These are phyloP conservation scores for Rhopilema esculentum DNA, from an alignment of 30 jellyfish, hydroid and myxozoan species.

Conservation along the genomic window DNA sequence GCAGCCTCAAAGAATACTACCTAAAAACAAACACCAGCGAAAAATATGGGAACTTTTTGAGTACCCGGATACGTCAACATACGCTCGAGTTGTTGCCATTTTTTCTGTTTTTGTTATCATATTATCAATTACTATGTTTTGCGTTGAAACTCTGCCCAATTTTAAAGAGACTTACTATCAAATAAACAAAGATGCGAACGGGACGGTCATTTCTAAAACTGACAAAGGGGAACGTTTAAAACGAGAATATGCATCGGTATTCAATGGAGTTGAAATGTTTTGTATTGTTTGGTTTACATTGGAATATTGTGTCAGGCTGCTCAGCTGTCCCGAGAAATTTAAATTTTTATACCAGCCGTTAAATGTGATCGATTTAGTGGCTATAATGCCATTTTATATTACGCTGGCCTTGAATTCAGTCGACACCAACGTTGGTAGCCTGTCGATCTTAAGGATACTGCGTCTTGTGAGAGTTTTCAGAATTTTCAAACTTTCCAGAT, in stretches of 20 bases:
- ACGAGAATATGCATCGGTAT: constrained; percentile 56
- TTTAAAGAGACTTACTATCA: constrained; percentile 72
- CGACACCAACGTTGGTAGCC: constrained; percentile 82
- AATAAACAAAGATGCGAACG: constrained; percentile 57
- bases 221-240: constrained; percentile 68
- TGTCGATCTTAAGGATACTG: constrained; percentile 90
- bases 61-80: constrained; percentile 87
- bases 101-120: constrained; percentile 88
- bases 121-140: constrained; percentile 89
- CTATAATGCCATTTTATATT: constrained; percentile 91
- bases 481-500: constrained; percentile 89
- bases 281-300: constrained; percentile 94
- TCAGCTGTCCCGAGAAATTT: constrained; percentile 79
- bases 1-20: constrained; percentile 64
- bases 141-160: constrained; percentile 94
- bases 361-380: constrained; percentile 89
- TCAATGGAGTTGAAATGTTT: constrained; percentile 69
- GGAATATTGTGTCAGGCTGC: constrained; percentile 78
- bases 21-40: constrained; percentile 71
- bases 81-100: constrained; percentile 84
- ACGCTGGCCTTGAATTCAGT: constrained; percentile 74
- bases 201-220: constrained; percentile 60
- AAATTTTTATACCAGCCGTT: constrained; percentile 83
- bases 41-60: constrained; percentile 88
- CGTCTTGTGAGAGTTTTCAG: constrained; percentile 96